Evolutionary conservation across 2,797 vertebrate species (phyloP), one percentile per base, ranked within the genome.

Genomic region (Bradypodion ventrale): DNA sequence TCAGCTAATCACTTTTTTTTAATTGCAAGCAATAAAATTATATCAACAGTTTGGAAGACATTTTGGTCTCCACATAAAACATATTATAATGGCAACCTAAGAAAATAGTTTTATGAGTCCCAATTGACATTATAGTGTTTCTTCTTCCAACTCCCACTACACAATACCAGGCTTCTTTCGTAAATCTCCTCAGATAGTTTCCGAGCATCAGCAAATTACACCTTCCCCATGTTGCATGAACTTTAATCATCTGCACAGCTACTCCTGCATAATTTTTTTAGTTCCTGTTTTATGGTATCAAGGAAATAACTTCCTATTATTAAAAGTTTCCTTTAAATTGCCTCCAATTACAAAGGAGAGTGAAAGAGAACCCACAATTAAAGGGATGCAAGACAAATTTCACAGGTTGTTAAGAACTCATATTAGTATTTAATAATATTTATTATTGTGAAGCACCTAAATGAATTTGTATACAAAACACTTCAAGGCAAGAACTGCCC

Each of bases 61-160:
- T n/a, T n/a, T n/a, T n/a, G n/a, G 65, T 25, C 8, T 40, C 49
- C 49, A 42, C 12, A 23, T 29, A 21, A 62, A 82, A 35, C 29
- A 21, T 63, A 15, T 10, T 4, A 19, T 10, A 60, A 60, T 27
- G 12, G 19, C 40, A 37, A 65, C 16, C 9, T 72, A 7, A 42
- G 19, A 83, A 76, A 15, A n/a, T 66, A 25, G 6, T 62, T 85
- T 59, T 44, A 40, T 16, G 82, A 82, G 76, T 87, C 9, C 21
- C 90, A 87, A 87, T 88, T 60, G 73, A 78, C 0, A 27, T 46
- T 42, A 44, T 46, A 56, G n/a, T 21, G 13, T 37, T 3, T 9
- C 13, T 9, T 40, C 56, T 9, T 29, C 37, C 25, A 49, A 29
- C 15, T 16, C 32, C 32, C 40, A 75, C 75, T 82, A 87, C 23